These are phyloP conservation scores for Chionis minor DNA, from an alignment of 2,113 vertebrate species.

Conservation along the genomic window DNA sequence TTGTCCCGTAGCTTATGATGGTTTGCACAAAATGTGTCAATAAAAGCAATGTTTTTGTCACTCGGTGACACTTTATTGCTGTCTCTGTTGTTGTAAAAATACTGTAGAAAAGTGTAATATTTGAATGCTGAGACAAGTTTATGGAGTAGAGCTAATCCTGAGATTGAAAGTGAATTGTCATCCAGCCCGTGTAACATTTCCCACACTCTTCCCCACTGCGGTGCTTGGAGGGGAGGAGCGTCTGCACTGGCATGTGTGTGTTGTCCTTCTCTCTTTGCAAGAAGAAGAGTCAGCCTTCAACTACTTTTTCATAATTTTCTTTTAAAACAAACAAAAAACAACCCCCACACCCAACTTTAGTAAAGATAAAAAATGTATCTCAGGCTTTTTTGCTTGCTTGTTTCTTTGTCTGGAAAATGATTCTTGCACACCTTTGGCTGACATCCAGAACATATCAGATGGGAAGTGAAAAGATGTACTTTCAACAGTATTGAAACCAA, in stretches of 20 bases:
- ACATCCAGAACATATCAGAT: neutral
- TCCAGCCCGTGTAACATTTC: accelerated
- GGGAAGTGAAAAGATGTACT: neutral
- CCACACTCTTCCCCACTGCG: neutral
- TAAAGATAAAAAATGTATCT: neutral
- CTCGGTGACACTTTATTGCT: neutral
- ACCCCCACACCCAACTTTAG: neutral
- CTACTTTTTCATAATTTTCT: neutral
- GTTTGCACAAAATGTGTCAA: neutral
- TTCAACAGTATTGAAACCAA: neutral
- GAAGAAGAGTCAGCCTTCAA: neutral
- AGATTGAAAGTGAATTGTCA: neutral
- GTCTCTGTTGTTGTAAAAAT: neutral
- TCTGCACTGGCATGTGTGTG: neutral
- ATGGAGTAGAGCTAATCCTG: neutral
- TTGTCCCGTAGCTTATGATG: neutral
- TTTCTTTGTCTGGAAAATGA: neutral
- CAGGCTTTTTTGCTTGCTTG: neutral
- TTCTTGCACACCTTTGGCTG: neutral
- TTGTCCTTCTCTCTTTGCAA: neutral
- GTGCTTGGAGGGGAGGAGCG: neutral
- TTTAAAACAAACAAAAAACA: neutral
- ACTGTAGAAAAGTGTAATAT: neutral
- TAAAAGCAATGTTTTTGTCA: neutral
- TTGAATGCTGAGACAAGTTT: neutral